Conservation (phyloP, 2,797 vertebrate genomes). For the Mallotus villosus region DNA sequence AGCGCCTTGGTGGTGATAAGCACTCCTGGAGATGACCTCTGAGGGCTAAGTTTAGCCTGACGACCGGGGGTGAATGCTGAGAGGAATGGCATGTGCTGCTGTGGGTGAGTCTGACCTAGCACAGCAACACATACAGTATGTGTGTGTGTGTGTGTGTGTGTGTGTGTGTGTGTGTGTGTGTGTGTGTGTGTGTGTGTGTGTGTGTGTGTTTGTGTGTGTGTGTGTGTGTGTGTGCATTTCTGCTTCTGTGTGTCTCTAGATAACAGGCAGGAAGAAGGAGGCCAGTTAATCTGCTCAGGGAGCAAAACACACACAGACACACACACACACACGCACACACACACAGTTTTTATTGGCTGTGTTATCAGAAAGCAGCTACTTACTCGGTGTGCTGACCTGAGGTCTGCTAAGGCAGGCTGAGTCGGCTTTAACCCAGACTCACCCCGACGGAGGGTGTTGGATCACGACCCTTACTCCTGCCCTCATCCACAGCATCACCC, state of each 20-base stretch:
- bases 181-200: too few species aligned
- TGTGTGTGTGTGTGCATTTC: not conserved
- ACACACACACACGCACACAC: too few species aligned
- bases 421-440: not conserved
- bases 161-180: too few species aligned
- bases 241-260: too few species aligned
- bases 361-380: not conserved
- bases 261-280: too few species aligned
- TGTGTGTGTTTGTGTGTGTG: not conserved
- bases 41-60: not conserved
- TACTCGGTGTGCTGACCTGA: not conserved
- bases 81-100: not conserved
- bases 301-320: too few species aligned
- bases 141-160: not conserved
- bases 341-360: not conserved
- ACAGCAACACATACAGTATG: not conserved
- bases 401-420: not conserved
- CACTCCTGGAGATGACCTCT: slow-evolving; percentile 14
- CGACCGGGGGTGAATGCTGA: not conserved
- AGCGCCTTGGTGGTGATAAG: slow-evolving; percentile 38
- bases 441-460: not conserved
- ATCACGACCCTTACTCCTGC: not conserved
- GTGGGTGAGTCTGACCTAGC: not conserved
- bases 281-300: too few species aligned
- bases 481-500: too few species aligned